A percentile compares a stretch with the other conserved stretches of the same genome.
phyloP scores from a whole-genome alignment of 2,888 invertebrate genomes.

The Drosophila trichaetosa region DNA sequence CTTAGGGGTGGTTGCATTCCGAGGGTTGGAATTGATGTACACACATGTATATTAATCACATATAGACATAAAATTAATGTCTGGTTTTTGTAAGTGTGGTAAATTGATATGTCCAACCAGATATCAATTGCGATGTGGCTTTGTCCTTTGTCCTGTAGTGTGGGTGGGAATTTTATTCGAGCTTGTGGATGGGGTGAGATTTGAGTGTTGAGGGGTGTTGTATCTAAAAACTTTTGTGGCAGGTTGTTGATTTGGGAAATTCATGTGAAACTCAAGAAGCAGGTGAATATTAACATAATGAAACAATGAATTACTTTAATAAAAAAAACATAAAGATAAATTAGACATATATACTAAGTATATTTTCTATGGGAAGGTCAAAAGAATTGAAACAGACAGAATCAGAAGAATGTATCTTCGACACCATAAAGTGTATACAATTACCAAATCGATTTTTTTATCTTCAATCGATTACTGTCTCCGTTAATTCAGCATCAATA shows the following conservation, averaged over 20 bases:
- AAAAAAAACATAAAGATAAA: neutral
- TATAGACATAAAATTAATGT: slow-evolving; percentile 75
- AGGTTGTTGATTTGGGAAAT: slow-evolving; percentile 19
- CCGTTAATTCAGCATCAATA: neutral
- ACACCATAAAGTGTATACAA: neutral
- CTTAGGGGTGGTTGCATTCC: slow-evolving; percentile 5
- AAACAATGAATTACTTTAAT: neutral
- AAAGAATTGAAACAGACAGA: too few relatives aligned
- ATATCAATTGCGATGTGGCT: slow-evolving; percentile 61
- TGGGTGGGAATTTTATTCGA: slow-evolving; percentile 65
- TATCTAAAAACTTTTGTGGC: slow-evolving; percentile 7
- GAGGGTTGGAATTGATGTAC: slow-evolving; percentile 23
- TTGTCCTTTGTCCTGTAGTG: slow-evolving; percentile 11
- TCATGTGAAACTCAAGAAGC: slow-evolving; percentile 2
- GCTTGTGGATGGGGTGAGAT: neutral
- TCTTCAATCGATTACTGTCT: neutral
- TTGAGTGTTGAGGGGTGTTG: neutral
- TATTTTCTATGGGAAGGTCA: neutral
- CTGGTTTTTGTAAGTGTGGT: slow-evolving; percentile 58
- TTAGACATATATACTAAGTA: neutral
- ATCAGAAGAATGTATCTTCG: neutral
- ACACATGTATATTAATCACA: slow-evolving; percentile 64
- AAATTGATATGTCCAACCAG: slow-evolving; percentile 69
- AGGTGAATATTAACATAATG: neutral
- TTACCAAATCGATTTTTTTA: neutral